These are phyloP conservation scores for Zonotrichia leucophrys DNA, from an alignment of 2,113 vertebrate genomes.

Conservation along the genomic window DNA sequence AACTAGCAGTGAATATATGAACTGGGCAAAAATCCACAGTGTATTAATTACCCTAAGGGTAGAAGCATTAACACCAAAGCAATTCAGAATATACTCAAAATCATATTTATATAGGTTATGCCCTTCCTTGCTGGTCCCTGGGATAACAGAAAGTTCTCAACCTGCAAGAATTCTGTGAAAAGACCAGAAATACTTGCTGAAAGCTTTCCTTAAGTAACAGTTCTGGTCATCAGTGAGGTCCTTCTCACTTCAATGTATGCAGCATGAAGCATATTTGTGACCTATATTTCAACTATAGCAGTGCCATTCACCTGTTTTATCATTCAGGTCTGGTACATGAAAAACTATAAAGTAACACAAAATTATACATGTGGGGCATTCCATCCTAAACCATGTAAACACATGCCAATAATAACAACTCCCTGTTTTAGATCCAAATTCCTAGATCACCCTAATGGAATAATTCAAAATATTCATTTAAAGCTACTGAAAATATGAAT, in stretches of 20 bases:
- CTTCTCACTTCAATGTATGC: not conserved
- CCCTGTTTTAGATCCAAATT: not conserved
- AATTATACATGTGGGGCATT: not conserved
- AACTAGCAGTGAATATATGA: not conserved
- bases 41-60: not conserved
- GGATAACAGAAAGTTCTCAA: not conserved
- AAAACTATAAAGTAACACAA: not conserved
- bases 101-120: not conserved
- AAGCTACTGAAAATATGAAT: not conserved
- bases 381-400: not conserved
- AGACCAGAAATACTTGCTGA: not conserved
- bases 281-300: not conserved
- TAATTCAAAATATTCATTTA: not conserved
- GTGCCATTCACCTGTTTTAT: not conserved
- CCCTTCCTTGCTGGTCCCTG: not conserved
- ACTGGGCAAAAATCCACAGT: not conserved
- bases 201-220: constrained; percentile 9
- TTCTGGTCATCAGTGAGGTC: not conserved
- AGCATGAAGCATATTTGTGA: not conserved
- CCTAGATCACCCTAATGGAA: not conserved
- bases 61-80: not conserved
- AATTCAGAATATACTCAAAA: not conserved
- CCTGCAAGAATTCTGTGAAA: not conserved
- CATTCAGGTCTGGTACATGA: not conserved
- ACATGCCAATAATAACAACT: not conserved